phyloP scores from a whole-genome alignment of 2,113 vertebrate genomes.

The Ursus arctos region DNA sequence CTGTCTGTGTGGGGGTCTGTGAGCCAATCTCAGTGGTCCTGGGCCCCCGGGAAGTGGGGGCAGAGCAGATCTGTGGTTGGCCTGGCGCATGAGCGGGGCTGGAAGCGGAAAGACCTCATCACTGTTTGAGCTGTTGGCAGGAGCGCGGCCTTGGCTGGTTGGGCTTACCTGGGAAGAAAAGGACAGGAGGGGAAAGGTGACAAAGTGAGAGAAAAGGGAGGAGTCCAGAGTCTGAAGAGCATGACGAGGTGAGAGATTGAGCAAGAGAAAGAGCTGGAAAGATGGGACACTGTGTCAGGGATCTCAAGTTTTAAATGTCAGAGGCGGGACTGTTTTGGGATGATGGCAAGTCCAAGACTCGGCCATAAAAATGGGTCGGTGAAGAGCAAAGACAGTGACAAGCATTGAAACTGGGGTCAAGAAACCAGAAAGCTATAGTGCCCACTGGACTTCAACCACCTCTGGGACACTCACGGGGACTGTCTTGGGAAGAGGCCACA shows the following conservation, averaged over 20 bases:
- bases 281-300: background rate
- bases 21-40: background rate
- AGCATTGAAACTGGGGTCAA: background rate
- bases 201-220: background rate
- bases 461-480: background rate
- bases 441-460: background rate
- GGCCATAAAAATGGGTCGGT: fast-evolving
- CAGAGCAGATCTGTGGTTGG: background rate
- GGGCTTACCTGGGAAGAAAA: background rate
- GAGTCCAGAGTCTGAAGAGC: background rate
- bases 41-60: fast-evolving
- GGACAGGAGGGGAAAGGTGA: background rate
- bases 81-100: fast-evolving
- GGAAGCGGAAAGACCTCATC: background rate
- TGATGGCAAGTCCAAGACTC: background rate
- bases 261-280: background rate
- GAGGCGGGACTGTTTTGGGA: background rate
- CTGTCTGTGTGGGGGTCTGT: fast-evolving
- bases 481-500: background rate
- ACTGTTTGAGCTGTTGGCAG: background rate
- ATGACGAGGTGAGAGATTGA: constrained; percentile 57
- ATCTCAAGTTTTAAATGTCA: background rate
- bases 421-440: background rate
- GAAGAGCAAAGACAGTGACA: background rate
- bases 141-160: background rate